These are phyloP conservation scores for Tetranychus truncatus DNA, from an alignment of 2,888 invertebrate genomes.

Conservation along the genomic window DNA sequence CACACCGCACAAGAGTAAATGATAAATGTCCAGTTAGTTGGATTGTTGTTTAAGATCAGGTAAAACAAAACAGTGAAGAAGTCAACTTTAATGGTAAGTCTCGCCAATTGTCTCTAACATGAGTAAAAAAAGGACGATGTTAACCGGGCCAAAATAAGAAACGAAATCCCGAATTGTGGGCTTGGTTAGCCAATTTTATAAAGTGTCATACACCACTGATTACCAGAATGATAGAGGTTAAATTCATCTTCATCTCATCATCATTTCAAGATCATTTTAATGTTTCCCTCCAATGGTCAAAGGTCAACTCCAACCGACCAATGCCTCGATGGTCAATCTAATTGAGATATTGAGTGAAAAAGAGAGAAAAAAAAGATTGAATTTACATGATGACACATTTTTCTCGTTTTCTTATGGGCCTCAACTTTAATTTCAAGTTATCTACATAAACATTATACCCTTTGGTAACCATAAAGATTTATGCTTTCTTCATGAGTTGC, in stretches of 20 bases:
- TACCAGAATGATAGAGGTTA: neutral
- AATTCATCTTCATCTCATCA: neutral
- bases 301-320: neutral
- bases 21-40: neutral
- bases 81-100: too few species aligned
- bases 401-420: too few species aligned
- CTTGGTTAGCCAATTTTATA: neutral
- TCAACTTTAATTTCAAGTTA: too few species aligned
- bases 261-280: neutral
- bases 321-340: constrained; percentile 1
- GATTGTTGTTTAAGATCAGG: too few species aligned
- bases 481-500: neutral
- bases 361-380: neutral
- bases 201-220: neutral
- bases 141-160: neutral
- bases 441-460: neutral
- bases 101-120: too few species aligned
- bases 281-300: constrained; percentile 1
- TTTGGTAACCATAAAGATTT: neutral
- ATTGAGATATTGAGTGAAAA: constrained; percentile 1
- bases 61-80: too few species aligned
- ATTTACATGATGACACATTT: too few species aligned
- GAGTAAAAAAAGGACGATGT: neutral
- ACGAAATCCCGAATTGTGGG: neutral
- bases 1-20: neutral